A percentile compares a stretch with the other conserved stretches of the same genome.
These are phyloP conservation scores for Cyclura pinguis DNA, from an alignment of 2,797 vertebrate genomes.

Conservation along the genomic window DNA sequence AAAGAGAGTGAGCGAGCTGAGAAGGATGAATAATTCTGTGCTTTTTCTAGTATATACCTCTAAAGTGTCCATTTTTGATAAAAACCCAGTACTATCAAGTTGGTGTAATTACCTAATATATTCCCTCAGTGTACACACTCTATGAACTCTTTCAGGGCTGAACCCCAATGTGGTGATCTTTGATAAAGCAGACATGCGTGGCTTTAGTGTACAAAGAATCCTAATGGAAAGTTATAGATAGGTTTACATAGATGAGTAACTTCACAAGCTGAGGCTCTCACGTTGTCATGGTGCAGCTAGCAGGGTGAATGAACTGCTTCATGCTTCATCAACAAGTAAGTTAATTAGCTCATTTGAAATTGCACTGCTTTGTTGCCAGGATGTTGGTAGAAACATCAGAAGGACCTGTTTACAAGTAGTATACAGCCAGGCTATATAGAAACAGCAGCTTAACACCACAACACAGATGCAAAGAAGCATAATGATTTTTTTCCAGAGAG, in stretches of 20 bases:
- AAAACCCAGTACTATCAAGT: constrained; percentile 6
- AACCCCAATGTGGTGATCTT: constrained; percentile 57
- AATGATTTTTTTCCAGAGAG: constrained; percentile 69
- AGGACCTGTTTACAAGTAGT: constrained; percentile 96
- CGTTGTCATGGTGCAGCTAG: constrained; percentile 99
- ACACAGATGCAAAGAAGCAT: constrained; percentile 59
- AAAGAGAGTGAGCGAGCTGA: neutral
- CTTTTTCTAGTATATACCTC: neutral
- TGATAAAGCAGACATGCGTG: constrained; percentile 57
- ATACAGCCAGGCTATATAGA: constrained; percentile 87
- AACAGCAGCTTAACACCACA: constrained; percentile 87
- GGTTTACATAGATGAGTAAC: constrained; percentile 89
- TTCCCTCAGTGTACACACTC: constrained; percentile 16
- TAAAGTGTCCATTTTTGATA: constrained; percentile 23
- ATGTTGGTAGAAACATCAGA: constrained; percentile 98
- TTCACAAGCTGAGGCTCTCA: constrained; percentile 88
- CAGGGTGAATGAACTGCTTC: constrained; percentile 98
- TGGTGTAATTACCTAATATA: constrained; percentile 19
- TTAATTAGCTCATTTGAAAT: constrained; percentile 99
- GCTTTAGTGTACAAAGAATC: constrained; percentile 67
- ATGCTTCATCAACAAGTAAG: constrained; percentile 99
- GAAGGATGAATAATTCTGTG: neutral
- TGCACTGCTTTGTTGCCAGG: constrained; percentile 97
- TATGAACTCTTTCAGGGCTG: constrained; percentile 32
- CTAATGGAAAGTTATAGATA: constrained; percentile 88